A percentile compares a stretch with the other conserved stretches of the same genome.
phyloP scores from a whole-genome alignment of 2,888 invertebrate genomes.

The Cheilosia vernalis region DNA sequence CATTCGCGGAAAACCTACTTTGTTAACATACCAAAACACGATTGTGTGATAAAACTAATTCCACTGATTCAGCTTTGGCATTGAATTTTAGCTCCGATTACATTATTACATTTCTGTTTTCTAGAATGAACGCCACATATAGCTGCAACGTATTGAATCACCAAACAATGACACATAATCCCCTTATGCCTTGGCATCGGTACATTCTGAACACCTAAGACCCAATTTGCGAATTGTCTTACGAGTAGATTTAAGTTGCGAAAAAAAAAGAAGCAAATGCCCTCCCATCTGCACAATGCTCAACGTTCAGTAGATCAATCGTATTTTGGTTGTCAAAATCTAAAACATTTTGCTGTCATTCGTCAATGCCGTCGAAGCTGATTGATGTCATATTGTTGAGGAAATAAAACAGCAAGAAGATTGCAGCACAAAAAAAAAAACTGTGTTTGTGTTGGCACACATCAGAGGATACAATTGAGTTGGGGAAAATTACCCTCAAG shows the following conservation, averaged over 20 bases:
- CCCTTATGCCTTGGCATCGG: conserved; percentile 27
- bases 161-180: conserved; percentile 34
- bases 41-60: conserved; percentile 21
- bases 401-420: not conserved
- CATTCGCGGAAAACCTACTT: conserved; percentile 9
- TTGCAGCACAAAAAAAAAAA: not conserved
- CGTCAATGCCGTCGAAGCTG: conserved; percentile 44
- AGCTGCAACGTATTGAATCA: conserved; percentile 31
- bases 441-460: not conserved
- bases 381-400: conserved; percentile 56
- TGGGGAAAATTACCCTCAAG: not conserved
- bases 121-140: conserved; percentile 8
- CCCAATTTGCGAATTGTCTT: conserved; percentile 13
- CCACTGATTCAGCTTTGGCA: conserved; percentile 32
- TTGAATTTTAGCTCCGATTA: conserved; percentile 37
- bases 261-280: not conserved
- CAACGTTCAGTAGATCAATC: not conserved
- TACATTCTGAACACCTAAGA: conserved; percentile 6
- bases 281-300: not conserved
- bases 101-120: conserved; percentile 36
- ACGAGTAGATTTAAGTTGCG: not conserved
- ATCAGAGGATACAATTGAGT: conserved; percentile 7
- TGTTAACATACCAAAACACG: conserved; percentile 26
- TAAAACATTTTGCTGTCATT: conserved; percentile 51
- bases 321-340: conserved; percentile 49